Evolutionary conservation across 1,140 invertebrate species (phyloP), one percentile per base, ranked within the genome.

Genomic region (Drosophila cardini): DNA sequence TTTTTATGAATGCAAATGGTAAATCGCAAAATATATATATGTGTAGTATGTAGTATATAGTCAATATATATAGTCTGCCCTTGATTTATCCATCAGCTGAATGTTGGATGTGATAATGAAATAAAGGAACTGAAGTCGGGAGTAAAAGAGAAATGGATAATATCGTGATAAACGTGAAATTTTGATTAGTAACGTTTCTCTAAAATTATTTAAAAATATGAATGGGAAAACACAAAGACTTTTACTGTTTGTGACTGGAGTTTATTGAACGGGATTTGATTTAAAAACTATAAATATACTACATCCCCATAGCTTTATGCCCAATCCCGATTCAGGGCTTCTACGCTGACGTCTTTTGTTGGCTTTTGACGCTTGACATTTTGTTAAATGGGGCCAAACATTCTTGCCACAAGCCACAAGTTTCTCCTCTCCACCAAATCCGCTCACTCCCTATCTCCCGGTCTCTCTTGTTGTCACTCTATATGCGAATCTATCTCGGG

Each of bases 1-100:
- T 45, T 65, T 40, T 48, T 30, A 13, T 48, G 48, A 46, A 78
- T 64, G 75, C 65, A 79, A 78, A 82, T 78, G 52, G 52, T 21
- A 55, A 55, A 55, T 42, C 55, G 38, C 38, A 57, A 30, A 18
- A 26, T 13, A 32, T 34, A 21, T 64, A n/a, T 11, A 9, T 43
- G 21, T 32, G 11, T 36, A 11, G 32, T 4, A 5, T 26, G 21
- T 26, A 26, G n/a, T 45, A 58, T 45, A 34, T 32, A 53, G 55
- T 56, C 2, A 6, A 32, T 34, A 13, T 38, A 16, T 38, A 36
- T 26, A 16, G 46, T 11, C 53, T 65, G 40, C 53, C 15, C 32
- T 64, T 56, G 46, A 38, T 38, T 48, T 70, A 80, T 75, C 45
- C 52, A 67, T 52, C 40, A 10, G 34, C 52, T 26, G 57, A 46